phyloP scores from a whole-genome alignment of 2,888 invertebrate species.

The Polyommatus iphigenia region DNA sequence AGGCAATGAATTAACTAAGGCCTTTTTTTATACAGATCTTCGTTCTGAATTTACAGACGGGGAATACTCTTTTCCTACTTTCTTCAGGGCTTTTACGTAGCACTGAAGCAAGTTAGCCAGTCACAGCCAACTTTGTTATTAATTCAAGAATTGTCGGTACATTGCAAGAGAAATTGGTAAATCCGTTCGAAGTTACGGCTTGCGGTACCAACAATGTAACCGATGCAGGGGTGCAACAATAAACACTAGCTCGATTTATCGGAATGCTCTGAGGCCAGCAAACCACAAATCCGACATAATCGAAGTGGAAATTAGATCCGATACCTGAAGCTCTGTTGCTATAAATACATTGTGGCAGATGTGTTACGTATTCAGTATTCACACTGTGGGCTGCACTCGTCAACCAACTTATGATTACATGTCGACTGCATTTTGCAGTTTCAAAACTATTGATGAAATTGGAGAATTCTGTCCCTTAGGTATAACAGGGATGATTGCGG shows the following conservation, averaged over 20 bases:
- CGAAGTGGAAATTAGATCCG: conserved; percentile 2
- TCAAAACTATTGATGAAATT: background rate
- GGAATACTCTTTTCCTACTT: too few relatives aligned
- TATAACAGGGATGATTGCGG: too few relatives aligned
- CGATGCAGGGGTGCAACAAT: background rate
- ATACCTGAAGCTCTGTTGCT: conserved; percentile 11
- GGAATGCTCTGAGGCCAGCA: conserved; percentile 1
- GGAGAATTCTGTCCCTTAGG: background rate
- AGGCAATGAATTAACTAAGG: background rate
- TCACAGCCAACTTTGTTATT: background rate
- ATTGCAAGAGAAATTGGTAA: background rate
- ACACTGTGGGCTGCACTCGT: background rate
- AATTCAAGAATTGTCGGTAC: background rate
- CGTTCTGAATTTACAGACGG: too few relatives aligned
- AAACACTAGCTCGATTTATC: conserved; percentile 12
- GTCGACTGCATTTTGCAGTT: background rate
- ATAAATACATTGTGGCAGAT: conserved; percentile 11
- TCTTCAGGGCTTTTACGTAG: background rate
- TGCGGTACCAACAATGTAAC: background rate
- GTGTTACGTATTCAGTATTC: background rate
- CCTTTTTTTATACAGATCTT: too few relatives aligned
- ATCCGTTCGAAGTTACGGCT: background rate
- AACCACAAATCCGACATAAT: conserved; percentile 15
- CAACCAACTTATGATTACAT: background rate
- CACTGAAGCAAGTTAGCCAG: background rate